Conservation (phyloP, 2,888 invertebrate species). For the Zaprionus obscuricornis region DNA sequence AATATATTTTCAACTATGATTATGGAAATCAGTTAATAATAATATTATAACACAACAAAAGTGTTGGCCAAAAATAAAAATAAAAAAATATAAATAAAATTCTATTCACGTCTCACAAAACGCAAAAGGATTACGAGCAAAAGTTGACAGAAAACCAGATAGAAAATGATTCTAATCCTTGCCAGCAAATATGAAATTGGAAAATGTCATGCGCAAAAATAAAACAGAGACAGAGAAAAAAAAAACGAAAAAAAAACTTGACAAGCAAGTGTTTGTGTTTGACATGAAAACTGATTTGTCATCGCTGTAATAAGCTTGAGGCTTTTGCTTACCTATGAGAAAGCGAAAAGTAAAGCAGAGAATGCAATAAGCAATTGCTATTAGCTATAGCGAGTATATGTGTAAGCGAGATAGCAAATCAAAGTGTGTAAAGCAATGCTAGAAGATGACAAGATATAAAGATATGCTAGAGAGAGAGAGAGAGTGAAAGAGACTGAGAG, state of each 20-base stretch:
- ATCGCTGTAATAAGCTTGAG: slow-evolving; percentile 72
- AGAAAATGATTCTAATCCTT: too few species aligned
- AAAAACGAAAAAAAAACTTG: slow-evolving; percentile 51
- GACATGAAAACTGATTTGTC: slow-evolving; percentile 78
- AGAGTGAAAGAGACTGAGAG: background rate
- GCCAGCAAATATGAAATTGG: slow-evolving; percentile 57
- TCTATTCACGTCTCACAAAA: slow-evolving; percentile 37
- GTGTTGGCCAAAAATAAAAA: too few species aligned
- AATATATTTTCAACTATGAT: too few species aligned
- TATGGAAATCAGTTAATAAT: too few species aligned
- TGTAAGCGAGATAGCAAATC: slow-evolving; percentile 31
- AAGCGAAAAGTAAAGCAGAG: slow-evolving; percentile 70
- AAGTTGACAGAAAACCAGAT: too few species aligned
- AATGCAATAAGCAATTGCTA: slow-evolving; percentile 70
- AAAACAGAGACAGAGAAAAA: background rate
- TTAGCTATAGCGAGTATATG: slow-evolving; percentile 72
- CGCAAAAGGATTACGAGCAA: slow-evolving; percentile 9
- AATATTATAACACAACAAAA: too few species aligned
- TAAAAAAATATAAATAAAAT: too few species aligned
- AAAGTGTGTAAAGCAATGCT: background rate
- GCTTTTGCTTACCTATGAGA: slow-evolving; percentile 53
- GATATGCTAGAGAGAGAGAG: background rate
- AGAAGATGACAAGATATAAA: background rate
- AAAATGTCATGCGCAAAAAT: slow-evolving; percentile 64
- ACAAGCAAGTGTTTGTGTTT: slow-evolving; percentile 58